Evolutionary conservation across 2,797 vertebrate genomes (phyloP).

Genomic region (Tapirus indicus): DNA sequence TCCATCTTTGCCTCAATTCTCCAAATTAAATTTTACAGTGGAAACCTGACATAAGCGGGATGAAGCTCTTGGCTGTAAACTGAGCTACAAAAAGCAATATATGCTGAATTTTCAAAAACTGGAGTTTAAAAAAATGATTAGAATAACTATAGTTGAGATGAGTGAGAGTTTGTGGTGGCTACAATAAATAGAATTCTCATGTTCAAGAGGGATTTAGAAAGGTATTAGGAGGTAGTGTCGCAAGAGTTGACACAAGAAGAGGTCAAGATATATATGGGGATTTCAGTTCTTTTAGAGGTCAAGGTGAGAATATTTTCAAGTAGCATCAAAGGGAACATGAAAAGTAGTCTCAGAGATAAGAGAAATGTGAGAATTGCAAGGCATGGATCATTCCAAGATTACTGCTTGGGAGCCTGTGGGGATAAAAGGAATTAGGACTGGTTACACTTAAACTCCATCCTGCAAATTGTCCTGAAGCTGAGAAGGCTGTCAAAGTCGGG

Average conservation of each 20-base stretch:
- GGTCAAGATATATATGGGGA: slow-evolving; percentile 56
- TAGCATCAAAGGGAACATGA: slow-evolving; percentile 62
- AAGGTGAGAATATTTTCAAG: slow-evolving; percentile 70
- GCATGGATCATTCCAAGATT: slow-evolving; percentile 61
- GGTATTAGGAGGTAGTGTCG: slow-evolving; percentile 11
- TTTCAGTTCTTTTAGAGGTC: slow-evolving; percentile 65
- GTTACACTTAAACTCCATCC: slow-evolving; percentile 40
- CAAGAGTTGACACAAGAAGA: slow-evolving; percentile 62
- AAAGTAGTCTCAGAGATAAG: slow-evolving; percentile 60
- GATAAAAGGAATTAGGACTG: slow-evolving; percentile 62
- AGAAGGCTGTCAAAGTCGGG: slow-evolving; percentile 58
- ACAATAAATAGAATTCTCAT: slow-evolving; percentile 52
- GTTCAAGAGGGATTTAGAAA: slow-evolving; percentile 69
- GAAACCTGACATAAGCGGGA: neutral
- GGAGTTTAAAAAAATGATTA: slow-evolving; percentile 2
- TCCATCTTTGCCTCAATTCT: neutral
- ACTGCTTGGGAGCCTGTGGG: slow-evolving; percentile 41
- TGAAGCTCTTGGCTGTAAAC: slow-evolving; percentile 21
- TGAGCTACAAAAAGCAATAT: neutral
- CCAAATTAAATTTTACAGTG: neutral
- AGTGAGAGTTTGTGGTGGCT: neutral
- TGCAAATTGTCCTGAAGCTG: slow-evolving; percentile 58
- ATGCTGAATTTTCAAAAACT: slow-evolving; percentile 1
- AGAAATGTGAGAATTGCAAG: slow-evolving; percentile 70
- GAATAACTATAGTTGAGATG: slow-evolving; percentile 38